Conservation (phyloP, 2,797 vertebrate genomes). For the Halcyon leucocephala region DNA sequence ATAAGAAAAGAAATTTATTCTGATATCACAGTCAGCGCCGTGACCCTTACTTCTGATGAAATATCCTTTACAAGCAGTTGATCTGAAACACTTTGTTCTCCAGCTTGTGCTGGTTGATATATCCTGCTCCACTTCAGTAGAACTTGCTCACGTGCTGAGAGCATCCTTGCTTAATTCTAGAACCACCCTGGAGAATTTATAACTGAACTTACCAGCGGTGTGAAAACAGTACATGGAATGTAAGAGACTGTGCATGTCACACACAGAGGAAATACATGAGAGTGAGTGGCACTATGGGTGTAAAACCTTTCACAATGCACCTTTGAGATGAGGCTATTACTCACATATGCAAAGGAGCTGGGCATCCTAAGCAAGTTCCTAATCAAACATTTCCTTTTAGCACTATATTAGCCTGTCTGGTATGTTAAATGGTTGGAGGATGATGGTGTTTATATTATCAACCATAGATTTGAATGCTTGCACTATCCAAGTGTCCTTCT, state of each 20-base stretch:
- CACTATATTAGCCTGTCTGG: background rate
- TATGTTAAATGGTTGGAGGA: background rate
- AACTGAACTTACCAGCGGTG: background rate
- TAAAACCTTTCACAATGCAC: background rate
- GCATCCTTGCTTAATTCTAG: background rate
- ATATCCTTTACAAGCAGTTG: background rate
- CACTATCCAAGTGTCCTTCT: background rate
- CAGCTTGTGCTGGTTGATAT: background rate
- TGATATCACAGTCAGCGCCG: background rate
- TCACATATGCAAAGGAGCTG: background rate
- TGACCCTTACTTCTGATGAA: background rate
- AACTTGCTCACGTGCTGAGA: background rate
- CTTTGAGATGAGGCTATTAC: background rate
- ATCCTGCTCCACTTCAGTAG: background rate
- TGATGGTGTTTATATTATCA: background rate
- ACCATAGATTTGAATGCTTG: background rate
- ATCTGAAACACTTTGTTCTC: background rate
- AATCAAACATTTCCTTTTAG: background rate
- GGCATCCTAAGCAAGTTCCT: background rate
- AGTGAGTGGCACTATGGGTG: background rate
- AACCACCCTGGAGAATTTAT: background rate
- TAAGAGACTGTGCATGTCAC: background rate
- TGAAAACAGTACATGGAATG: background rate
- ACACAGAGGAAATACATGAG: background rate
- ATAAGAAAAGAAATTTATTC: background rate